Evolutionary conservation across 2,888 invertebrate genomes (phyloP), one percentile per base, ranked within the genome.

Genomic region (Acrocyrtus sp.): DNA sequence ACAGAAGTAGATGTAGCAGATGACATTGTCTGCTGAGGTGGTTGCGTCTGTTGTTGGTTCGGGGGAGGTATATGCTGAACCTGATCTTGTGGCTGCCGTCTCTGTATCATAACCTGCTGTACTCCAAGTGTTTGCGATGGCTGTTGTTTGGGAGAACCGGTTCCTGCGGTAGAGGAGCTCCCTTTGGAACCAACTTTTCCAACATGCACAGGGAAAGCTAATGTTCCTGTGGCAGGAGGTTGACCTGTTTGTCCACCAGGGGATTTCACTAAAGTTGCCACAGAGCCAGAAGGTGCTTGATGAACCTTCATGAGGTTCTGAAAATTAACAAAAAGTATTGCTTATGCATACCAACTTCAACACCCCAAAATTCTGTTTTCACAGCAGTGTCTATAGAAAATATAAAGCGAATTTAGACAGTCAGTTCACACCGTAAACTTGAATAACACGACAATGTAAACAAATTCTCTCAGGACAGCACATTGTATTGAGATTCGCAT

Each of bases 171-270:
- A 17, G 43, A 24, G 3, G 56, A 12, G 6, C 15, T 29, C 2
- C 62, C 57, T 45, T 70, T 70, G 1, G 69, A 2, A 56, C 45
- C 54, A 24, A 77, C 63, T 41, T 77, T 74, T 12, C 75, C 74
- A 8, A 78, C 61, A 39, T 72, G 75, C 1, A 80, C 48, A 0
- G 80, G 80, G 19, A 80, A 78, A 0, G 74, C 65, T 15, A 77
- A 21, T 3, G 74, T 53, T 19, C 72, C 68, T 3, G 47, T 29
- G 19, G 34, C 26, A 17, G 70, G 45, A n/a, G 58, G 53, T 41
- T 66, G 77, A 1, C 29, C 41, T 8, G 58, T 43, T 60, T 73
- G 77, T 41, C 72, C 66, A 24, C 39, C 67, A 1, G 73, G 53
- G 17, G 75, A 29, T 62, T 78, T 80, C 1, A 80, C 67, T 8